These are phyloP conservation scores for Erinaceus europaeus DNA, from an alignment of 2,113 vertebrate species.

Conservation along the genomic window DNA sequence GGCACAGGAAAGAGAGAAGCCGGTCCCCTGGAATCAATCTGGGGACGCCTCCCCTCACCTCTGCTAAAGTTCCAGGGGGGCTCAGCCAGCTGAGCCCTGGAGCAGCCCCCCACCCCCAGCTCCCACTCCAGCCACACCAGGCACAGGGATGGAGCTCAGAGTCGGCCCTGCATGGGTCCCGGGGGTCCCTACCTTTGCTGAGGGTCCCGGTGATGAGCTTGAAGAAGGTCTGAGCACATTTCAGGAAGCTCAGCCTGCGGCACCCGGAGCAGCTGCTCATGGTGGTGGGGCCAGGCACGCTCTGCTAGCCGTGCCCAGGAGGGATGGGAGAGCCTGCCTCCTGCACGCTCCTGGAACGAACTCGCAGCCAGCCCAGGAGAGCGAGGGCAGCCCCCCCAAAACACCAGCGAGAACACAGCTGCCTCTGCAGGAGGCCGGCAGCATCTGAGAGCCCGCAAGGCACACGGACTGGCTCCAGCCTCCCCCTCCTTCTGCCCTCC, in stretches of 20 bases:
- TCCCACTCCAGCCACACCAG: no score
- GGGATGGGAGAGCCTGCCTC: background rate
- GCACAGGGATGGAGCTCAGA: no score
- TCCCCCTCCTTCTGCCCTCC: background rate
- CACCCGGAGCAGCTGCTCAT: slow-evolving; percentile 92
- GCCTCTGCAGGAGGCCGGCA: slow-evolving; percentile 29
- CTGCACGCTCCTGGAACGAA: slow-evolving; percentile 10
- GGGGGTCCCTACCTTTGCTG: slow-evolving; percentile 89
- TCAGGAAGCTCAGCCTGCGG: slow-evolving; percentile 91
- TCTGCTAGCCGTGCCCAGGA: slow-evolving; percentile 7
- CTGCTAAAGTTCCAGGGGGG: slow-evolving; percentile 59
- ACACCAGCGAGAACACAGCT: background rate
- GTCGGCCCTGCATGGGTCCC: no score
- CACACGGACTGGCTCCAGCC: background rate
- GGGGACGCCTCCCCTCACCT: slow-evolving; percentile 54
- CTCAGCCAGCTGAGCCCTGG: slow-evolving; percentile 50
- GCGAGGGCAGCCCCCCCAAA: slow-evolving; percentile 32
- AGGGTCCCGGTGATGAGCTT: slow-evolving; percentile 93
- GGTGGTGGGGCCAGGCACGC: slow-evolving; percentile 10
- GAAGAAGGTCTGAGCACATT: slow-evolving; percentile 89
- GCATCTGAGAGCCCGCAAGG: slow-evolving; percentile 35
- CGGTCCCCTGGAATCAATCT: no score
- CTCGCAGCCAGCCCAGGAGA: background rate
- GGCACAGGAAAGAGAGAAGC: no score
- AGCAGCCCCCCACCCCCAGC: no score